Base-by-base conservation (phyloP, 2,888 invertebrate species). In the Dioctria linearis region DNA sequence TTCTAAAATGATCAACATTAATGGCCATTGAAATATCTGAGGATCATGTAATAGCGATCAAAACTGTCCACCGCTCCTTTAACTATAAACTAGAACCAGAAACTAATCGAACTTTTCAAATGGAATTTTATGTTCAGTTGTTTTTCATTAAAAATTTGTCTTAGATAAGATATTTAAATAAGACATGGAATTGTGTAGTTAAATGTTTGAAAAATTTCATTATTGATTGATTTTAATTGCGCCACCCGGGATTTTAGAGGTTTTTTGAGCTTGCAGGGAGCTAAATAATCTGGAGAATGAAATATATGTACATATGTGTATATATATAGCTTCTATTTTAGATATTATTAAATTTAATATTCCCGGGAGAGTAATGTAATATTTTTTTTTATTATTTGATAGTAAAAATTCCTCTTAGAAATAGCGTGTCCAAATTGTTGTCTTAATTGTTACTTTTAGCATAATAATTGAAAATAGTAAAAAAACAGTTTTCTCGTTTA, bases 41-140 rank as follows among this genome's bases (percentile, higher is more conserved):
- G 66, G 66, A 66, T 66, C 66, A 43, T 46, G 66, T 46, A 43
- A 43, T n/a, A 43, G 66, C 25, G 1, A 43, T 61, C 61, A 43
- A 40, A 43, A 42, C n/a, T 37, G 46, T 13, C 13, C 66, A 43
- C 6, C n/a, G 13, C 6, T 40, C 59, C 13, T 43, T 66, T 11
- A 9, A 43, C 4, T 8, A n/a, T 11, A 5, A 11, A 46, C 46
- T 43, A 66, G 40, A 8, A 42, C 43, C 46, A 37, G 66, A 66
- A 46, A 9, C 46, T 46, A 37, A 66, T 66, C n/a, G 2, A 61
- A 4, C 2, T 61, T 61, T 25, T 25, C 25, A 25, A 3, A 61
- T 39, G 37, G 61, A 25, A 61, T 61, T 61, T 61, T 39, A 39
- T 11, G n/a, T 5, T 25, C 25, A 37, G 5, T 37, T 61, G 61